Percentiles rank a stretch among this genome's conserved stretches.
Conservation (phyloP, 2,113 vertebrate genomes). For the Phodopus roborovskii region DNA sequence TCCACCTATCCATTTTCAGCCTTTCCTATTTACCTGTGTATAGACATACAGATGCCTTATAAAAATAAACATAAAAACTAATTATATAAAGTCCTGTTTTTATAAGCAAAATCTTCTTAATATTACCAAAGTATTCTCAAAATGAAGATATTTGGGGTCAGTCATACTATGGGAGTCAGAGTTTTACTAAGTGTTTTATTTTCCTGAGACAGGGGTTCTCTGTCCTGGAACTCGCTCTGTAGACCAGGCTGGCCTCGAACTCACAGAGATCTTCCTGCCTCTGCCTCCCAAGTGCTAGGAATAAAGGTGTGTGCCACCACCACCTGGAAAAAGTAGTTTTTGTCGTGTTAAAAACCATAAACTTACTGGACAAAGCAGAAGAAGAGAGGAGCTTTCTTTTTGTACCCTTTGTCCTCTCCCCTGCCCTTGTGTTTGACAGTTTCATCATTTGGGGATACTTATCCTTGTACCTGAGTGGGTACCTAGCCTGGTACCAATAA, state of each 20-base stretch:
- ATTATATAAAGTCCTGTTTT: not conserved
- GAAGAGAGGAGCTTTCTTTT: not conserved
- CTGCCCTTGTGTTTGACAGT: not conserved
- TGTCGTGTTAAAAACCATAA: constrained; percentile 26
- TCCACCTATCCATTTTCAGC: not conserved
- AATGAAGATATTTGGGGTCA: not conserved
- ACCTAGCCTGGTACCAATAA: not conserved
- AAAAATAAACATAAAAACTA: not conserved
- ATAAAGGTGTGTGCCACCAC: too few relatives aligned
- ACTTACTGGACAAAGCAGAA: not conserved
- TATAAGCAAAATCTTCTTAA: not conserved
- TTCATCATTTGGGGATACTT: constrained; percentile 37
- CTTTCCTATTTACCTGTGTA: not conserved
- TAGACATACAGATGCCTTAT: not conserved
- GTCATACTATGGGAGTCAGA: not conserved
- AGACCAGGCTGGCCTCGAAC: too few relatives aligned
- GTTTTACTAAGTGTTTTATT: not conserved
- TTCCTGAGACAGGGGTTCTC: too few relatives aligned
- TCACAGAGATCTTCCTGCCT: too few relatives aligned
- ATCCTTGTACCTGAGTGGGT: not conserved
- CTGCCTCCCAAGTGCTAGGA: too few relatives aligned
- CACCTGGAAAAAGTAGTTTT: not conserved
- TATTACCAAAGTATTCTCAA: not conserved
- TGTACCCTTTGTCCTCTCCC: not conserved
- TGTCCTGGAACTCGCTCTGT: too few relatives aligned